phyloP scores from a whole-genome alignment of 2,113 vertebrate species.

The Aviceda subcristata region DNA sequence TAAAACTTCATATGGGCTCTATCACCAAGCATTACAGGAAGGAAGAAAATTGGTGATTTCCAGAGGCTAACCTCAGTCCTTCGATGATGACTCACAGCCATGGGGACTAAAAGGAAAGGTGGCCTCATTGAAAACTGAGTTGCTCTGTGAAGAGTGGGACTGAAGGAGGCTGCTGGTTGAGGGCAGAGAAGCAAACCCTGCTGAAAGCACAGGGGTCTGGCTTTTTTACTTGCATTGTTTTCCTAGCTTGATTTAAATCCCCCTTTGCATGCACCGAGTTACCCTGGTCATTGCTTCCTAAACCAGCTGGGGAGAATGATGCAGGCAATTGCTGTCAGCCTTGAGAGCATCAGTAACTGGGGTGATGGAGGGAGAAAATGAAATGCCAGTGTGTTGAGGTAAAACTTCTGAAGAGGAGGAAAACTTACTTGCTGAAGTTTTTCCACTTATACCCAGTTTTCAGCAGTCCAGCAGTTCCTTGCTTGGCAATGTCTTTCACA shows the following conservation, averaged over 20 bases:
- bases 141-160: background rate
- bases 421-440: background rate
- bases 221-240: background rate
- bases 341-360: background rate
- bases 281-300: background rate
- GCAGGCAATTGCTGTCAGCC: background rate
- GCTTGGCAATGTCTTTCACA: background rate
- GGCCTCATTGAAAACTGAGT: background rate
- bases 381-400: background rate
- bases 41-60: background rate
- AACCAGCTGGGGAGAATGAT: background rate
- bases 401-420: background rate
- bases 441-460: background rate
- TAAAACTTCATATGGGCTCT: background rate
- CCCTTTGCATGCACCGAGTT: fast-evolving
- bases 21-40: background rate
- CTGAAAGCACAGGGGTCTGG: background rate
- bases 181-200: background rate
- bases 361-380: background rate
- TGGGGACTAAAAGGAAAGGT: background rate
- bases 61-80: background rate
- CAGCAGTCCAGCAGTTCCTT: background rate
- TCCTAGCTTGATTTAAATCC: background rate
- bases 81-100: background rate
- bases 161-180: background rate